These are phyloP conservation scores for Zaprionus africanus DNA, from an alignment of 1,140 invertebrate species.

Conservation along the genomic window DNA sequence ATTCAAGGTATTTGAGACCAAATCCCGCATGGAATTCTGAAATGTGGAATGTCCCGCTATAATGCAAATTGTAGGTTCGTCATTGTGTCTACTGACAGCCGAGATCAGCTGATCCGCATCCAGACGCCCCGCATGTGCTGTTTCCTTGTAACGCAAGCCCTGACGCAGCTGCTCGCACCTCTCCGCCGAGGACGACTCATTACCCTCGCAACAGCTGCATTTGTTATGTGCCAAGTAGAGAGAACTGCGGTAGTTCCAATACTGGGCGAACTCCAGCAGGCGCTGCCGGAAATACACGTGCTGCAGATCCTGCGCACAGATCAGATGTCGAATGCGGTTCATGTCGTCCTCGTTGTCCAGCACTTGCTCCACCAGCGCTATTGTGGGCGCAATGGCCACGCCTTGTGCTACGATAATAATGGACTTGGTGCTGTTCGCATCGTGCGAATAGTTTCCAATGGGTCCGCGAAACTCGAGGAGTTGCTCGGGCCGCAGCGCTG, in stretches of 20 bases:
- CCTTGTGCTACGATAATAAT: slow-evolving; percentile 71
- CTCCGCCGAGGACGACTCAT: not conserved
- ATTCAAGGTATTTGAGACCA: slow-evolving; percentile 5
- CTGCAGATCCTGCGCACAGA: slow-evolving; percentile 64
- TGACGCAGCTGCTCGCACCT: slow-evolving; percentile 32
- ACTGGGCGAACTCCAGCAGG: slow-evolving; percentile 61
- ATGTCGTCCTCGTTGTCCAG: slow-evolving; percentile 79
- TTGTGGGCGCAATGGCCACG: slow-evolving; percentile 74
- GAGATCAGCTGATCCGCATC: slow-evolving; percentile 23
- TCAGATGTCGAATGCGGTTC: slow-evolving; percentile 63
- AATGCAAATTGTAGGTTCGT: slow-evolving; percentile 32
- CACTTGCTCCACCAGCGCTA: slow-evolving; percentile 63
- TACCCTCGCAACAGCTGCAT: slow-evolving; percentile 25
- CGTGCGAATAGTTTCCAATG: slow-evolving; percentile 64
- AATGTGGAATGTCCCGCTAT: slow-evolving; percentile 60
- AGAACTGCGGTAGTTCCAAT: slow-evolving; percentile 73
- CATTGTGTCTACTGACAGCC: not conserved
- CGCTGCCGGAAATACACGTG: slow-evolving; percentile 70
- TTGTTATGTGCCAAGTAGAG: slow-evolving; percentile 65
- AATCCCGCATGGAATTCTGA: slow-evolving; percentile 34
- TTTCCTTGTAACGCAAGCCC: slow-evolving; percentile 62
- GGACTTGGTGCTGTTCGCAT: slow-evolving; percentile 30
- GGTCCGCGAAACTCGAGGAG: slow-evolving; percentile 74
- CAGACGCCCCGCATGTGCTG: slow-evolving; percentile 35
- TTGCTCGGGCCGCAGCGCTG: slow-evolving; percentile 37